Base-by-base conservation (phyloP, 1,140 invertebrate genomes). In the Lordiphosa mommai region DNA sequence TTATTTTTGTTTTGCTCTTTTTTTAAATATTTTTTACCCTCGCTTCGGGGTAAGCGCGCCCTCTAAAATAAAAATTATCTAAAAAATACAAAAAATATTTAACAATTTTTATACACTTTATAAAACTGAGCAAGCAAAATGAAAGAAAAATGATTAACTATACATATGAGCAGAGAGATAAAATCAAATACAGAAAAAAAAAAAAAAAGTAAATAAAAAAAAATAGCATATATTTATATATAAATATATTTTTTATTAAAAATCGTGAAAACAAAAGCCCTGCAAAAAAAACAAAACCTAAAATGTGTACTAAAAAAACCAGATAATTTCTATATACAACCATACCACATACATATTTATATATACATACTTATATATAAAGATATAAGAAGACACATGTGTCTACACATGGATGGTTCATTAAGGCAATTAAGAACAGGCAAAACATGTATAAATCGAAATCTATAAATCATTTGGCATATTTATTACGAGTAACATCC, bases 81-180 rank as follows among this genome's bases (percentile, higher is more conserved):
- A 60, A 10, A 34, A 40, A 52, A 13, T 29, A 30, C 29, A 57
- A 53, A 60, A 60, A 59, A 68, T 67, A 40, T 51, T 33, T 33
- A 48, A 36, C 27, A 12, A 34, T 48, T 48, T 48, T 34, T 48
- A 36, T 48, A 48, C 36, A 38, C 36, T 48, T 30, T 34, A 48
- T 36, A 48, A 36, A 61, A 68, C 57, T 63, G 63, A 73, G 71
- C 63, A 74, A 63, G 71, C 59, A 59, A 74, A 64, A 63, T 72
- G 50, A 44, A 33, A 57, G 38, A 76, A 66, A 71, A 67, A 82
- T 56, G 57, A 74, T 67, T 66, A 80, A 80, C 76, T 82, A 82
- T 80, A 80, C 76, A 80, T 80, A 80, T 80, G 76, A 82, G 66
- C 76, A 80, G 71, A 80, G 73, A 79, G 76, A 80, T 80, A 82